Percentiles rank a stretch among this genome's conserved stretches.
Conservation (phyloP, 2,888 invertebrate species). For the Scaeva pyrastri region DNA sequence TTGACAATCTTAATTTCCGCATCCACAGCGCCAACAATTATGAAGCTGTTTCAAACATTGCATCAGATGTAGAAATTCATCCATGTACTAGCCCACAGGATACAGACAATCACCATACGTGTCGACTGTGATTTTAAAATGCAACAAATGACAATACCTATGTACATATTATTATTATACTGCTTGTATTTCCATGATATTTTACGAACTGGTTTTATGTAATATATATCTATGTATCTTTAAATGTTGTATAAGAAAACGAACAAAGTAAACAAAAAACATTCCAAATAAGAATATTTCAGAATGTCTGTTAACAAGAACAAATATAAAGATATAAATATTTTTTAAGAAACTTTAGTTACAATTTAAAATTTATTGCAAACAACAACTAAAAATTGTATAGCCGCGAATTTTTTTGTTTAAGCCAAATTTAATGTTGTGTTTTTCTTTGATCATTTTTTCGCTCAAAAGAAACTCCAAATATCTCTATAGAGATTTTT, state of each 20-base stretch:
- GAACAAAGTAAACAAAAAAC: conserved; percentile 4
- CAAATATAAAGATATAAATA: background rate
- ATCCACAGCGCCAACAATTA: conserved; percentile 31
- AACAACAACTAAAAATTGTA: background rate
- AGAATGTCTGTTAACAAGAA: conserved; percentile 11
- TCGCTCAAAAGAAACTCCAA: background rate
- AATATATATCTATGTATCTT: background rate
- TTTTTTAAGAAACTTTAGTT: background rate
- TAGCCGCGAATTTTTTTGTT: background rate
- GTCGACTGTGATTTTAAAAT: conserved; percentile 51
- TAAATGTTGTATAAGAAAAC: conserved; percentile 14
- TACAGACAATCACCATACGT: conserved; percentile 54
- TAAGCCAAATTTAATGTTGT: conserved; percentile 7
- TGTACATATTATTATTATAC: conserved; percentile 21
- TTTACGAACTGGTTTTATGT: background rate
- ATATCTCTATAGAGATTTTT: no score
- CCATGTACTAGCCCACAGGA: conserved; percentile 50
- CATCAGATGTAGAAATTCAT: conserved; percentile 50
- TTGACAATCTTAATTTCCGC: background rate
- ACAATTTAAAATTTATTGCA: background rate
- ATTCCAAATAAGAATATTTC: conserved; percentile 17
- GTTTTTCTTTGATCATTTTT: background rate
- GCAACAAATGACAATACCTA: conserved; percentile 48
- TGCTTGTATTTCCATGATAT: conserved; percentile 15
- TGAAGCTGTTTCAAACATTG: conserved; percentile 25